Evolutionary conservation across 2,888 invertebrate genomes (phyloP), one percentile per base, ranked within the genome.

Genomic region (Siphonodentalium dalli): DNA sequence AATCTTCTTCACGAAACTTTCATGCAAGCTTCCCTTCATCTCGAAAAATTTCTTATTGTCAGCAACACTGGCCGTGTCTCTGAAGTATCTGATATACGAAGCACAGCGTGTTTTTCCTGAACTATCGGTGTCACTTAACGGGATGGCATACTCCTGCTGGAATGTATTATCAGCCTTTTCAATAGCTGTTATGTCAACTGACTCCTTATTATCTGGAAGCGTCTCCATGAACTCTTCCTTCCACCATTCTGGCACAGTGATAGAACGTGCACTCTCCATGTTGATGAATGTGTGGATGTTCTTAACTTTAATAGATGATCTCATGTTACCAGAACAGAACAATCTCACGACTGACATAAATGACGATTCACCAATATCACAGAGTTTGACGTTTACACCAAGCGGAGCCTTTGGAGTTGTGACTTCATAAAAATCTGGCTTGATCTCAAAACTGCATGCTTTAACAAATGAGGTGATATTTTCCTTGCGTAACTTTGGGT

Each of bases 381-480:
- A 52, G 18, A 74, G 59, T 44, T 58, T 67, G 11, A 72, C 56
- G 6, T 61, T 63, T 11, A 72, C 49, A 52, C 72, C 66, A 2
- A 70, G 51, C 3, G 75, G 75, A 31, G 73, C 68, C 58, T 75
- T 75, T 5, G 75, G 72, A 2, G 73, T 72, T 2, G 69, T 71
- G 9, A 62, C 64, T 45, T 75, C 72, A 50, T 73, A 75, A 41
- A 75, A 75, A 34, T 67, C 58, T 33, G 63, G 67, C 35, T 65
- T 64, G 8, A 74, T 65, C 26, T 75, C 72, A 58, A 72, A 61
- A 7, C 60, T 41, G 26, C 67, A 62, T 13, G 71, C 72, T 49
- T 72, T 71, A 18, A 62, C 54, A 48, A 67, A 66, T 7, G 65
- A 65, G 13, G 66, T 59, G 6, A 71, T 60, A 28, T 71, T 71